These are phyloP conservation scores for Petrolisthes cinctipes DNA, from an alignment of 2,888 invertebrate genomes.

Conservation along the genomic window DNA sequence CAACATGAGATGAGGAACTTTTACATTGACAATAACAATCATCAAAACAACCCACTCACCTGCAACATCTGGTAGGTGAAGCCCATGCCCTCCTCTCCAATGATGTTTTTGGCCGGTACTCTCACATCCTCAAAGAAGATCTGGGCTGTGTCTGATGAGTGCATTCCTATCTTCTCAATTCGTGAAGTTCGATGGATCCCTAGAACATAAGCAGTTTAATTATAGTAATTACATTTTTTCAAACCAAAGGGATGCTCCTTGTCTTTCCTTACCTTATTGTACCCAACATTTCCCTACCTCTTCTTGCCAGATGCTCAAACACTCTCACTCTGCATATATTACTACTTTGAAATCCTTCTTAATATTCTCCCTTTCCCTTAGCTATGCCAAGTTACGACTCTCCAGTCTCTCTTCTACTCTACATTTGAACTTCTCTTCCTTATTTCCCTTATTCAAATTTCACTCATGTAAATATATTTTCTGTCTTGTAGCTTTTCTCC, in stretches of 20 bases:
- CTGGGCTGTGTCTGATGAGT: slow-evolving; percentile 73
- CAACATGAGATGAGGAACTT: too few relatives aligned
- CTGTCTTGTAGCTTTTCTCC: too few relatives aligned
- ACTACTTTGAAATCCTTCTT: too few relatives aligned
- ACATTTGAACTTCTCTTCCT: too few relatives aligned
- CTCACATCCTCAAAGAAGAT: slow-evolving; percentile 74
- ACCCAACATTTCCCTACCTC: too few relatives aligned
- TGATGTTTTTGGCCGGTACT: slow-evolving; percentile 72
- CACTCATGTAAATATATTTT: too few relatives aligned
- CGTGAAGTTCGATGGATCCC: slow-evolving; percentile 69
- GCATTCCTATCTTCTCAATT: slow-evolving; percentile 73
- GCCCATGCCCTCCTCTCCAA: slow-evolving; percentile 73
- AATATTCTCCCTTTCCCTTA: too few relatives aligned
- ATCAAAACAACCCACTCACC: slow-evolving; percentile 51
- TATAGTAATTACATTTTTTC: background rate
- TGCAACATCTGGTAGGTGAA: slow-evolving; percentile 74
- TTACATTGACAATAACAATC: too few relatives aligned
- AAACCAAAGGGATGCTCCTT: background rate
- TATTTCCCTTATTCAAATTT: too few relatives aligned
- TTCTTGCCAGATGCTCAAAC: too few relatives aligned
- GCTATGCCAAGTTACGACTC: too few relatives aligned
- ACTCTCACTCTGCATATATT: background rate
- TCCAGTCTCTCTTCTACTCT: too few relatives aligned
- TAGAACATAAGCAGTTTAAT: slow-evolving; percentile 63
- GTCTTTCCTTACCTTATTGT: background rate